Conservation (phyloP, 2,113 vertebrate genomes). For the Coregonus clupeaformis region DNA sequence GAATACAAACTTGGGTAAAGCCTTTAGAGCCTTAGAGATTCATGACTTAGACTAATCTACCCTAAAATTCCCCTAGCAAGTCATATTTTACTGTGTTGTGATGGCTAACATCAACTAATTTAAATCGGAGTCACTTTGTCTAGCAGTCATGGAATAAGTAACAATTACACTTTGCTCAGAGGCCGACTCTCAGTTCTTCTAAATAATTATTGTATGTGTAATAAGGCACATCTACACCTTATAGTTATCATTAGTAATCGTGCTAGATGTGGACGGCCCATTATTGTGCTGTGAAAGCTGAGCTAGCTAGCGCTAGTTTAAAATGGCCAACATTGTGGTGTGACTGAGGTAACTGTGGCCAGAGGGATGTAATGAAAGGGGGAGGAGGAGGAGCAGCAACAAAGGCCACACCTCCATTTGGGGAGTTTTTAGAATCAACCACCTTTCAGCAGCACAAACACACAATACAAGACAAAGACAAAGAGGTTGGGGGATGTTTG, state of each 20-base stretch:
- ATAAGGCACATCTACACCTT: no score
- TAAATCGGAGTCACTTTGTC: no score
- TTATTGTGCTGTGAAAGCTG: neutral
- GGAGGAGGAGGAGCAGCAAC: neutral
- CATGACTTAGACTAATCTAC: neutral
- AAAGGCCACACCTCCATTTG: neutral
- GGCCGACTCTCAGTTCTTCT: no score
- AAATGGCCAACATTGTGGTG: neutral
- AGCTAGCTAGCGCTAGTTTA: neutral
- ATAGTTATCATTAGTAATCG: no score
- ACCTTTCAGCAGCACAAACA: slow-evolving; percentile 74
- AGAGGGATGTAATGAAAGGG: neutral
- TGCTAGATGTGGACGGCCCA: no score
- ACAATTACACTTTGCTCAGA: no score
- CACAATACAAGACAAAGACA: slow-evolving; percentile 39
- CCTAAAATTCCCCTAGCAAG: neutral
- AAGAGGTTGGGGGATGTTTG: slow-evolving; percentile 55
- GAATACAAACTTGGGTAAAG: slow-evolving; percentile 9
- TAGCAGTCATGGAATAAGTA: no score
- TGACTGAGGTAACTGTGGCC: neutral
- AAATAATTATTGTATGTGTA: no score
- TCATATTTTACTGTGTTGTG: neutral
- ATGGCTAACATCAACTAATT: no score
- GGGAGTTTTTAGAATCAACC: slow-evolving; percentile 68
- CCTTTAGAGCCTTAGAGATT: slow-evolving; percentile 6